Evolutionary conservation across 2,113 vertebrate genomes (phyloP), one percentile per base, ranked within the genome.

Genomic region (Lamprologus callipterus): DNA sequence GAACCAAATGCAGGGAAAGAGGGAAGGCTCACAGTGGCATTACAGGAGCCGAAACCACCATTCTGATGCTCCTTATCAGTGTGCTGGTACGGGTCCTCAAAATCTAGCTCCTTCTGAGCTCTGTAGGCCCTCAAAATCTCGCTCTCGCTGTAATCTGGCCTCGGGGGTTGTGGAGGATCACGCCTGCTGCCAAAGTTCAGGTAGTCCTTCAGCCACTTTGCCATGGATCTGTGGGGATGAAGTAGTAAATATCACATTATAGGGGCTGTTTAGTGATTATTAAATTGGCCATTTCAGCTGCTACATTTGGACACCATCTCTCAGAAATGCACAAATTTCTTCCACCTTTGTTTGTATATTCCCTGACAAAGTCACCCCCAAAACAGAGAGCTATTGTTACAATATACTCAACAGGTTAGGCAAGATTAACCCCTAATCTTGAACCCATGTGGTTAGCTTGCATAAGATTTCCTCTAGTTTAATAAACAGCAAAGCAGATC

Each of bases 181-280:
- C 97, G 97, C 94, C 97, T 97, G 78, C 95, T 97, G 88, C 98
- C 97, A 37, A 98, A 97, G 93, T 96, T 97, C 86, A 98, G 94
- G 91, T 98, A 98, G 93, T 98, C 97, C 91, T 97, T 97, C 47
- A 98, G 92, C 98, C 98, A 98, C 97, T 97, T 98, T 96, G 98
- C 98, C 98, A 98, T 98, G 95, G 95, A 95, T 95, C 95, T 96
- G 83, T 14, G 6, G 73, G 10, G 51, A 85, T 8, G 19, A 80
- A 78, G 63, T 11, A 19, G n/a, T 37, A 81, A 8, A 47, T 31
- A 10, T 40, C 26, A 37, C 4, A 37, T 4, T n/a, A 53, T 3
- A 79, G 7, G 28, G 23, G 4, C 60, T 35, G 1, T 17, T 42
- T n/a, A 16, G 45, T 19, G 45, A 19, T 78, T 33, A 78, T 78